phyloP scores from a whole-genome alignment of 2,113 vertebrate genomes.

The Leucoraja erinaceus region DNA sequence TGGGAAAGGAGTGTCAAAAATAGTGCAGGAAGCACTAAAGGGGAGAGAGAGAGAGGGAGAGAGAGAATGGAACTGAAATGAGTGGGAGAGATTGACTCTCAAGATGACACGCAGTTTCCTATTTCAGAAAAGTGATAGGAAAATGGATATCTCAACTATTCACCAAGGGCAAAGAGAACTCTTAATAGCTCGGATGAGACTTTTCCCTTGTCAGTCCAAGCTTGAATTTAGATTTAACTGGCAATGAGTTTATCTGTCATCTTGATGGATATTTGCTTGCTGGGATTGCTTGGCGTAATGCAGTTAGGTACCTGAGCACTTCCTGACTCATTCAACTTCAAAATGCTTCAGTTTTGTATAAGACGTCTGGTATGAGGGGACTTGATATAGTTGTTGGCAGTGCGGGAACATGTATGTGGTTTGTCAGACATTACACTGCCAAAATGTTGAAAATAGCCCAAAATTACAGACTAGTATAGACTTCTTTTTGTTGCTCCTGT shows the following conservation, averaged over 20 bases:
- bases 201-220: not conserved
- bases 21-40: not conserved
- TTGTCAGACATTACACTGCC: not conserved
- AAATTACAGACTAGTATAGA: no score
- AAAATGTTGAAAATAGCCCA: not conserved
- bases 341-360: not conserved
- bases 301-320: not conserved
- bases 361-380: not conserved
- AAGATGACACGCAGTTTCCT: not conserved
- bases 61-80: not conserved
- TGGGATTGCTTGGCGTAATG: not conserved
- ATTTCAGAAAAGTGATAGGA: not conserved
- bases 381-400: not conserved
- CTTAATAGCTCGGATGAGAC: not conserved
- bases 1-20: not conserved
- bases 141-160: no score
- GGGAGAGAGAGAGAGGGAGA: not conserved
- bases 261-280: not conserved
- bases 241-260: not conserved
- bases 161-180: no score
- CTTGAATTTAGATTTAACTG: not conserved
- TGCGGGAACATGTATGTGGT: not conserved
- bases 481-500: not conserved
- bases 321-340: not conserved
- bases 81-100: not conserved